Conservation (phyloP, 1,140 invertebrate genomes). For the Epicauta chinensis region DNA sequence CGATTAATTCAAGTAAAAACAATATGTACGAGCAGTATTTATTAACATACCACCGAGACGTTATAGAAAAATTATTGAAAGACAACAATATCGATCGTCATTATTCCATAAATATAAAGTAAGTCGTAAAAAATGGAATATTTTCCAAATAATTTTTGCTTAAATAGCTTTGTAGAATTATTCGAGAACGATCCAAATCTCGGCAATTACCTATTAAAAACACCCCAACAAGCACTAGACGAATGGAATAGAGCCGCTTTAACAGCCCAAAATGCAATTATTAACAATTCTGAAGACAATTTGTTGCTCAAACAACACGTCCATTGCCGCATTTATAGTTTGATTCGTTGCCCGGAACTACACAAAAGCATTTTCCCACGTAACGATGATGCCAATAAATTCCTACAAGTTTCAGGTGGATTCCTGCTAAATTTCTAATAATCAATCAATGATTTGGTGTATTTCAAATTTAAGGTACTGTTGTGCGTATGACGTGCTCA, state of each 20-base stretch:
- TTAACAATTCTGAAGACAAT: constrained; percentile 40
- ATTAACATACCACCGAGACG: constrained; percentile 30
- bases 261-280: constrained; percentile 53
- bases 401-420: constrained; percentile 56
- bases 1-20: no score
- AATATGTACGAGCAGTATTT: constrained; percentile 34
- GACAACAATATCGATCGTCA: constrained; percentile 36
- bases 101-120: constrained; percentile 49
- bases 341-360: constrained; percentile 54
- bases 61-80: constrained; percentile 45
- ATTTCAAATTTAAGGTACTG: constrained; percentile 53
- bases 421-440: constrained; percentile 1
- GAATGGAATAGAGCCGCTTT: constrained; percentile 57
- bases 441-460: background rate
- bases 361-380: constrained; percentile 55
- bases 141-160: constrained; percentile 2
- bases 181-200: constrained; percentile 52
- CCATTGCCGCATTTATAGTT: constrained; percentile 54
- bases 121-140: constrained; percentile 16
- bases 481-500: constrained; percentile 66
- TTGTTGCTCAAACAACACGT: constrained; percentile 58
- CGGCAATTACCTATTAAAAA: constrained; percentile 51
- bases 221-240: constrained; percentile 51
- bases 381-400: constrained; percentile 59
- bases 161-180: constrained; percentile 56